Evolutionary conservation across 2,888 invertebrate species (phyloP).

Genomic region (Stenodera caucasica): DNA sequence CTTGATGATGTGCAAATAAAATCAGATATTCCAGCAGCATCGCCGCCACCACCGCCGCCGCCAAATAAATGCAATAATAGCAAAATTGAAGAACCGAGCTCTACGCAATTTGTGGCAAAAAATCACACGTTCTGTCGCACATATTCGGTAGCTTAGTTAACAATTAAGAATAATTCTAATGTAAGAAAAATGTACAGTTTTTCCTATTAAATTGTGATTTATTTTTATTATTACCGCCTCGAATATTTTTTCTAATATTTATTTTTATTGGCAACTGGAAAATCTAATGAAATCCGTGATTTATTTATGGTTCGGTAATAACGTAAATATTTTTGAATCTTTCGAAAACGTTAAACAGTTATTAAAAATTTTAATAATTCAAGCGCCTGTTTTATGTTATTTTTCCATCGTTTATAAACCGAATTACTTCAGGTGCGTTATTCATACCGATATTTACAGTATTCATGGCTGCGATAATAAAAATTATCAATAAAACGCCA

Average conservation of each 20-base stretch:
- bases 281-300: neutral
- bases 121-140: neutral
- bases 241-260: neutral
- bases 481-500: neutral
- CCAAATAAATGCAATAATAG: neutral
- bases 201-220: neutral
- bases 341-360: neutral
- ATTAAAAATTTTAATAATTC: neutral
- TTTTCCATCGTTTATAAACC: neutral
- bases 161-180: no score
- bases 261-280: neutral
- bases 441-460: no score
- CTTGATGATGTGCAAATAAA: neutral
- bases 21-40: neutral
- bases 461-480: neutral
- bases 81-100: neutral
- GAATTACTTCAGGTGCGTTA: neutral
- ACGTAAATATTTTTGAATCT: neutral
- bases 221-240: neutral
- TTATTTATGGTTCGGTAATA: conserved; percentile 3
- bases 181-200: neutral
- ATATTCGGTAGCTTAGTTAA: neutral
- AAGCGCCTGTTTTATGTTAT: neutral
- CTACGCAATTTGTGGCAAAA: neutral
- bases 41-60: neutral